These are phyloP conservation scores for Parazoanthus atlanticus DNA, from an alignment of 92 coral and sea anemone genomes.

Conservation along the genomic window DNA sequence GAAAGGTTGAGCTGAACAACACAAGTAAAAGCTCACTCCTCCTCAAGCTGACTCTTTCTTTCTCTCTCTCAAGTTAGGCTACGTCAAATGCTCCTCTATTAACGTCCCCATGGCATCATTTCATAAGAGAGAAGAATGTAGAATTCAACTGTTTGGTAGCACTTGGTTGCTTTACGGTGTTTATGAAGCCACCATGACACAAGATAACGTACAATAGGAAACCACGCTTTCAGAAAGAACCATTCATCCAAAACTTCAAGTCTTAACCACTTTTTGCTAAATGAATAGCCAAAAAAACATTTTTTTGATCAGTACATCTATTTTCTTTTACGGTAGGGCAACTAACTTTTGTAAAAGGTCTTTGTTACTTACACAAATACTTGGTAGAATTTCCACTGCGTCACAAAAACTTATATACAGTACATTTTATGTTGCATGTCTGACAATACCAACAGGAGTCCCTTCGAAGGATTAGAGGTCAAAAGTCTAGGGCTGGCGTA, in stretches of 20 bases:
- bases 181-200: constrained; percentile 25
- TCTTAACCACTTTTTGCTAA: neutral
- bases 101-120: constrained; percentile 12
- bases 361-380: neutral
- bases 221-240: neutral
- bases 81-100: neutral
- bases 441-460: neutral
- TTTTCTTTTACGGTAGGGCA: neutral
- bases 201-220: neutral
- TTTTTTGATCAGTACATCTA: neutral
- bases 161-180: neutral
- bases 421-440: neutral
- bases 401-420: constrained; percentile 24
- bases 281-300: neutral
- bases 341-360: neutral
- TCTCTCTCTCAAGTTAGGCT: neutral
- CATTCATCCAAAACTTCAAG: neutral
- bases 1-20: neutral
- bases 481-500: constrained; percentile 11
- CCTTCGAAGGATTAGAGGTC: neutral
- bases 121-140: neutral
- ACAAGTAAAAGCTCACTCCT: neutral
- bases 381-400: constrained; percentile 34
- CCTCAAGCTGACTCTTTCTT: neutral
- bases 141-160: neutral